These are phyloP conservation scores for Pangasius mekongensis DNA, from an alignment of 2,797 vertebrate species.

Conservation along the genomic window DNA sequence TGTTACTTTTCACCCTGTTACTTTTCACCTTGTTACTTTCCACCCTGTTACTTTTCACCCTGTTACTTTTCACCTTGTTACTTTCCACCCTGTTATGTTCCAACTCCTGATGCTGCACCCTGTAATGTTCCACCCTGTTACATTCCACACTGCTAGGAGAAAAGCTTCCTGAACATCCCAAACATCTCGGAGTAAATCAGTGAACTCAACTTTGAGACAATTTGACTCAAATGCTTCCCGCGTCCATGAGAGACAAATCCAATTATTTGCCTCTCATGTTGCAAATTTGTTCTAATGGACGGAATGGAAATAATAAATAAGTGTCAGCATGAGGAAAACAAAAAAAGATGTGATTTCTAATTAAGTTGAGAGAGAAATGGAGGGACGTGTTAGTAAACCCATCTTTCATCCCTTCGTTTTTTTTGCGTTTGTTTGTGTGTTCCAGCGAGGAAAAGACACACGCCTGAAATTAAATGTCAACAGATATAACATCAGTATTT, in stretches of 20 bases:
- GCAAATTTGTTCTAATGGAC: constrained; percentile 83
- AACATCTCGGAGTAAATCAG: constrained; percentile 74
- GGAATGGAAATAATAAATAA: constrained; percentile 80
- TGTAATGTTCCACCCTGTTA: neutral
- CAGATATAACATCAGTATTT: constrained; percentile 73
- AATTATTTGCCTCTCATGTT: constrained; percentile 84
- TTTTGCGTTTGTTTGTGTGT: constrained; percentile 71
- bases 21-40: neutral
- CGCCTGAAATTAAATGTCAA: constrained; percentile 80
- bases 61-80: neutral
- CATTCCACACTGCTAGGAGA: neutral
- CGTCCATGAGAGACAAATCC: constrained; percentile 81
- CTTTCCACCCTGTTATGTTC: neutral
- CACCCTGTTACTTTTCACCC: neutral
- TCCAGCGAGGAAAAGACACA: constrained; percentile 55
- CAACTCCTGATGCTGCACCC: neutral
- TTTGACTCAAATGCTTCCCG: constrained; percentile 76
- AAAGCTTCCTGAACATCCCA: constrained; percentile 32
- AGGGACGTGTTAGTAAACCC: constrained; percentile 78
- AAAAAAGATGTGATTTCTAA: constrained; percentile 84
- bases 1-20: neutral
- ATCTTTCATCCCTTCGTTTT: constrained; percentile 74
- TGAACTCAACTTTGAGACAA: constrained; percentile 69
- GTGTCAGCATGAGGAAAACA: constrained; percentile 75
- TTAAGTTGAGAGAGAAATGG: constrained; percentile 83